Evolutionary conservation across 2,113 vertebrate genomes (phyloP).

Genomic region (Poeciliopsis retropinna): DNA sequence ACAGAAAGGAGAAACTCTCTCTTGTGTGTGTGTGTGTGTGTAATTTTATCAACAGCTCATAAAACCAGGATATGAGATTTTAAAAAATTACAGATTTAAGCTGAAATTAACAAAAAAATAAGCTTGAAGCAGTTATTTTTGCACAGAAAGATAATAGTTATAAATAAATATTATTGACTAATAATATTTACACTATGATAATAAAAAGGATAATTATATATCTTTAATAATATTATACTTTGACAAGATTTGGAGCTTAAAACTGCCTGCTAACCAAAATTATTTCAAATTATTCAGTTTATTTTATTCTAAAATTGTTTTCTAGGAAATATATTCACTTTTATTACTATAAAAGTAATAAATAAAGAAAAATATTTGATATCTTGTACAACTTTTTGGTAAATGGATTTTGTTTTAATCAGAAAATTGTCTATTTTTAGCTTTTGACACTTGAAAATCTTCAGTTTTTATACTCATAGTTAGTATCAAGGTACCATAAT

Average conservation of each 20-base stretch:
- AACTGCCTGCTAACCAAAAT: too few relatives aligned
- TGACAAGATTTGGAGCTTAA: too few relatives aligned
- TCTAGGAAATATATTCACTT: background rate
- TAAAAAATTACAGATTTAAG: background rate
- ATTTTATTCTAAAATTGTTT: background rate
- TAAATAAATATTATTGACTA: background rate
- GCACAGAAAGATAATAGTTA: background rate
- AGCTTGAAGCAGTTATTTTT: too few relatives aligned
- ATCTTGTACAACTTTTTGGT: too few relatives aligned
- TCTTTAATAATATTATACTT: background rate
- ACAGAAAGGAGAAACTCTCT: slow-evolving; percentile 3
- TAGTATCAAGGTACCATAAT: too few relatives aligned
- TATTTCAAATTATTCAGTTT: background rate
- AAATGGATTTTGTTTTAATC: too few relatives aligned
- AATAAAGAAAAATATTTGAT: too few relatives aligned
- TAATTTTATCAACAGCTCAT: background rate
- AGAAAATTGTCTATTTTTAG: too few relatives aligned
- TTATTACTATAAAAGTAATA: background rate
- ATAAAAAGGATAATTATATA: background rate
- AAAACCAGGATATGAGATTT: background rate
- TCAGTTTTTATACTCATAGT: too few relatives aligned
- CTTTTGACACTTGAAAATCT: too few relatives aligned
- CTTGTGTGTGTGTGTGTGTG: background rate
- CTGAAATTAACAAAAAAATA: background rate
- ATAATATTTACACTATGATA: too few relatives aligned